Base-by-base conservation (phyloP, 1,140 invertebrate genomes). In the Euura saliciscinereae region DNA sequence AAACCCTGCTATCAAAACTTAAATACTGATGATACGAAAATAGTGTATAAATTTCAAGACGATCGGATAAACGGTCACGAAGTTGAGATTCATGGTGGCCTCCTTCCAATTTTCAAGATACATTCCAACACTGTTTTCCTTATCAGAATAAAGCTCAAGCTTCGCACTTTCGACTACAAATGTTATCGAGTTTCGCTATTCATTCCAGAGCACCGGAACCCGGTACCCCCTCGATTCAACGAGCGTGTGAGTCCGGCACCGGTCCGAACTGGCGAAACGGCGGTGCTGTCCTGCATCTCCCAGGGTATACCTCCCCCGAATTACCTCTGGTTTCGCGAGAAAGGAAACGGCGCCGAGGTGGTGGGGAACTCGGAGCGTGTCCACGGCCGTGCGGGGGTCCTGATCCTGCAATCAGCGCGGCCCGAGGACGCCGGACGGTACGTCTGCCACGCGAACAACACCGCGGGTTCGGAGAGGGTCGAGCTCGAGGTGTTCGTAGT, bases 381-480 rank as follows among this genome's bases (percentile, higher is more conserved):
- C 45, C 85, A 87, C 77, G 78, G 91, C 85, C 79, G 91, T 87
- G 86, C 91, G 83, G 78, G 92, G 88, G 73, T 93, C 89, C 45
- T 93, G 90, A 74, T 93, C 89, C 84, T 92, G 79, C 78, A 88
- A 76, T 83, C 85, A 77, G 91, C 93, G 44, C 88, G 92, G 71
- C 85, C 94, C 70, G 94, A 95, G 79, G 95, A 97, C 82, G 90
- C 92, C 68, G 95, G 94, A 66, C 91, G 93, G 79, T 96, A 96
- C 86, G 90, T 96, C 70, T 96, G 95, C 84, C 93, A 93, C 89
- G 93, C 95, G 43, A 96, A 96, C 88, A 97, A 96, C 83, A 95
- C 94, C 6, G 93, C 93, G 1, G 95, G 95, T 8, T 93, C 93
- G 78, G 94, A 97, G 85, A 94, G 92, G 76, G 92, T 95, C 65